Base-by-base conservation (phyloP, 2,888 invertebrate species). In the Tetranychus truncatus region DNA sequence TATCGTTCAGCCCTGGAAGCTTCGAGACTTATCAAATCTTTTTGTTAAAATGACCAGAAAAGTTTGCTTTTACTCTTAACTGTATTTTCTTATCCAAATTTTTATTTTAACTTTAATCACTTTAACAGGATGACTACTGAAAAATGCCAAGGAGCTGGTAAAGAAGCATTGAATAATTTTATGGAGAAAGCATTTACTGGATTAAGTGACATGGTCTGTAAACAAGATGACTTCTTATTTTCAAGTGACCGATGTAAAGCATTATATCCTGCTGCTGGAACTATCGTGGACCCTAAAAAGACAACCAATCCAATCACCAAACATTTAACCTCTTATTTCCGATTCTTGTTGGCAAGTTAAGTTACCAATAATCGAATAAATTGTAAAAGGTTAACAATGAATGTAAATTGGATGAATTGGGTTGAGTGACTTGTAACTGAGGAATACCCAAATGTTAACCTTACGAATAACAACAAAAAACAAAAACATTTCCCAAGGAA, bases 111-210 rank as follows among this genome's bases (percentile, higher is more conserved):
- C 4, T 34, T 34, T 3, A 34, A 66, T 2, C 20, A 66, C 66
- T 66, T 69, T 9, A 20, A 69, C 34, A 69, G 69, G 1, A 69
- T 69, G 69, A 69, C 69, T 21, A 1, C 6, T 24, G 34, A 69
- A 69, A 24, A n/a, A 20, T 69, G 69, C 1, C 20, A 24, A 24
- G 69, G 69, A 69, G 69, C 69, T 69, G 69, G 69, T 6, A 69
- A 1, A 69, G 20, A 69, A 69, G 69, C 69, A 24, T 5, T 69
- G 21, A 69, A 69, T 21, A 24, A 20, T 69, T 69, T 69, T 9
- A 69, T 69, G 69, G 69, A 69, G 21, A 69, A 69, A 69, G 69
- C 69, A 24, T 69, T 69, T 20, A 20, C 69, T 21, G 69, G 69
- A 55, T 24, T 69, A 20, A 20, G 21, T 69, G 34, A 69, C 20